Conservation (phyloP, 2,797 vertebrate genomes). For the Muraenolepis orangiensis region DNA sequence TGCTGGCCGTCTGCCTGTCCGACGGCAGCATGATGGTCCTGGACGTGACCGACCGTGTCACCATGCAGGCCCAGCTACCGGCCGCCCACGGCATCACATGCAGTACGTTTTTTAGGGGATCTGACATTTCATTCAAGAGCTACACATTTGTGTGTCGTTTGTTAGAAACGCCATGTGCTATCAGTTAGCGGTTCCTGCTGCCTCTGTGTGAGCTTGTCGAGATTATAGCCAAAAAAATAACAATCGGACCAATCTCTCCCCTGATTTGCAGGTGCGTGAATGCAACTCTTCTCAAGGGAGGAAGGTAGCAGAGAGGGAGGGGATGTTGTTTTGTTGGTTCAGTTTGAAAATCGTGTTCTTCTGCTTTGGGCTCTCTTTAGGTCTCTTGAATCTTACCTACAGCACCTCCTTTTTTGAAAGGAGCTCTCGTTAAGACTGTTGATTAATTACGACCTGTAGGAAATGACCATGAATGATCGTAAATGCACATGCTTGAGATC, state of each 20-base stretch:
- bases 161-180: background rate
- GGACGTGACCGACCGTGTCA: constrained; percentile 79
- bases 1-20: constrained; percentile 84
- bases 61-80: constrained; percentile 77
- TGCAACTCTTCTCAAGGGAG: too few relatives aligned
- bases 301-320: background rate
- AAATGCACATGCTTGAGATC: too few relatives aligned
- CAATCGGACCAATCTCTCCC: too few relatives aligned
- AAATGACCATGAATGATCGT: too few relatives aligned
- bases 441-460: too few relatives aligned
- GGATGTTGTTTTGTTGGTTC: background rate
- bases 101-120: constrained; percentile 72
- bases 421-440: too few relatives aligned
- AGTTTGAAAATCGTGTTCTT: background rate
- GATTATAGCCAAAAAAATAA: too few relatives aligned
- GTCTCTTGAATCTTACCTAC: too few relatives aligned
- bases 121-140: background rate
- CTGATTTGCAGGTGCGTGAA: background rate
- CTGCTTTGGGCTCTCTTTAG: too few relatives aligned
- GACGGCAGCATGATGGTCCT: constrained; percentile 89
- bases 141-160: background rate
- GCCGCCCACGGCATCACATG: constrained; percentile 82
- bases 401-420: too few relatives aligned
- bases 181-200: background rate
- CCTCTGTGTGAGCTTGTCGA: background rate